Base-by-base conservation (phyloP, 1,140 invertebrate species). In the Matsumurasca onukii region DNA sequence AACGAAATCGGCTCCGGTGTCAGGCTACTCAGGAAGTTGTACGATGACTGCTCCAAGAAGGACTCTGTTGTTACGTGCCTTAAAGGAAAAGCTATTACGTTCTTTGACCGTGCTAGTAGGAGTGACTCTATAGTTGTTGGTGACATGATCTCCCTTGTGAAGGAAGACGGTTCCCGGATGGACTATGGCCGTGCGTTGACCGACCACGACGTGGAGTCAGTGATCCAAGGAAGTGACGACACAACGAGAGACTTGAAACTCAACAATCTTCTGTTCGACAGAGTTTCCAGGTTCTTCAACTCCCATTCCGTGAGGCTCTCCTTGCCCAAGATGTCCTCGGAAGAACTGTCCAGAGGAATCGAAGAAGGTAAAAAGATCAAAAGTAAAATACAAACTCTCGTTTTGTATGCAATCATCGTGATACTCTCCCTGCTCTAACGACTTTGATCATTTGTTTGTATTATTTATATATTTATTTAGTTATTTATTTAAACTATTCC, bases 301-400 rank as follows among this genome's bases (percentile, higher is more conserved):
- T 86, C 86, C 0, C 89, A 91, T 73, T 88, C 86, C 29, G 76
- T 93, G n/a, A 88, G 90, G 75, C 81, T 93, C 48, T 86, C 86
- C 24, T 80, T 92, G 66, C 91, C 91, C 0, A 89, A 89, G 76
- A 80, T 91, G 3, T 82, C 83, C 1, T 82, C 87, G 0, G 79
- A 84, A n/a, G 88, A 91, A 65, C 77, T 91, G 1, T 86, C 87
- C 70, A 81, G 86, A 27, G 85, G 86, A 9, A 77, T 91, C 27
- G 90, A 91, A 79, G 90, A 92, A 85, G 90, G 88, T 89, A 80
- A 82, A 78, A 66, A 17, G 25, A 25, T 59, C 22, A 59, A 59
- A 59, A 59, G 25, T 25, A 59, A 59, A 59, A 59, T 59, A 13
- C 55, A 59, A 59, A 29, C 25, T 24, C 30, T 59, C 24, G 24